phyloP scores from a whole-genome alignment of 2,888 invertebrate genomes.

The Heteromurus nitidus region DNA sequence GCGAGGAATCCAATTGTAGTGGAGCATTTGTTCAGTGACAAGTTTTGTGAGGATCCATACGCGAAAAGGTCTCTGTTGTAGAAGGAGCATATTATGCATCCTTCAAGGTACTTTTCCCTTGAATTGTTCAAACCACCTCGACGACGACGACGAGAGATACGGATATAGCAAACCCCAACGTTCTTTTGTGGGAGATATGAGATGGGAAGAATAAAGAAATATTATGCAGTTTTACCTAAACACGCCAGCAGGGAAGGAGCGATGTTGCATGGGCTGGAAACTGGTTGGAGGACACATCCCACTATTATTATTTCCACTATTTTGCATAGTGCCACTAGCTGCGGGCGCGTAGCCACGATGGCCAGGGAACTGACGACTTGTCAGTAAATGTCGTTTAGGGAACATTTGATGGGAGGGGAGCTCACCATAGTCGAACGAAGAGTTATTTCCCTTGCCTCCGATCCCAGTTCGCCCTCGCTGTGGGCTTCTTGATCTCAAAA shows the following conservation, averaged over 20 bases:
- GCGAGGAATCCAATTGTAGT: too few relatives aligned
- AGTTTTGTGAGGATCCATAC: too few relatives aligned
- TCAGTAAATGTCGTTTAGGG: conserved; percentile 73
- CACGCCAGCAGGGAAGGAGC: conserved; percentile 71
- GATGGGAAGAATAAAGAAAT: conserved; percentile 14
- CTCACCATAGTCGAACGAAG: conserved; percentile 73
- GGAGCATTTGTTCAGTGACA: too few relatives aligned
- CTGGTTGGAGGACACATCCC: conserved; percentile 58
- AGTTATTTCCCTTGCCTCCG: conserved; percentile 57
- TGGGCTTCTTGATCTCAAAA: conserved; percentile 66
- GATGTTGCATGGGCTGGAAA: conserved; percentile 65
- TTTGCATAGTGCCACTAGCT: conserved; percentile 49
- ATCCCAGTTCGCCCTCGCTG: conserved; percentile 42
- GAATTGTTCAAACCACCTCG: too few relatives aligned
- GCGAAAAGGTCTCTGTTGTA: too few relatives aligned
- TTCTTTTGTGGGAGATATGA: conserved; percentile 26
- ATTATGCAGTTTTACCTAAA: conserved; percentile 68
- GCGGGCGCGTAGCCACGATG: conserved; percentile 39
- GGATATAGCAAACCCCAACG: conserved; percentile 32
- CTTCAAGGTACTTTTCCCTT: too few relatives aligned
- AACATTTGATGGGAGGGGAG: conserved; percentile 74
- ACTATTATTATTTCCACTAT: conserved; percentile 6
- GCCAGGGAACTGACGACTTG: conserved; percentile 69
- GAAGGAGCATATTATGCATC: background rate
- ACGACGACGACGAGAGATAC: conserved; percentile 52